Evolutionary conservation across 2,113 vertebrate species (phyloP).

Genomic region (Gallinago paraguaiae): DNA sequence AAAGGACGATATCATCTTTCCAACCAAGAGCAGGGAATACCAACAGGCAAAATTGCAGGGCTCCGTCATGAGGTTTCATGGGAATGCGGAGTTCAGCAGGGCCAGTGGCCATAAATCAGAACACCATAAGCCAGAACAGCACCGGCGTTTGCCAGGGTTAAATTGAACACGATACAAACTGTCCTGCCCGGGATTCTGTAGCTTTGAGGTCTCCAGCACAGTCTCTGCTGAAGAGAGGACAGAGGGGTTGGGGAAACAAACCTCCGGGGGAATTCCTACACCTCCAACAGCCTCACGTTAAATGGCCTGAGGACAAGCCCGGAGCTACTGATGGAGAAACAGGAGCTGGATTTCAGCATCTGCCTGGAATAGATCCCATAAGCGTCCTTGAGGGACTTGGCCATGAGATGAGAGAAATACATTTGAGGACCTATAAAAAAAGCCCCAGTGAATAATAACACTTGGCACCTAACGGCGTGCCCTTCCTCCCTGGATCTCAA

Average conservation of each 20-base stretch:
- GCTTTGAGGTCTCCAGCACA: not conserved
- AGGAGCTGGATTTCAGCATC: constrained; percentile 33
- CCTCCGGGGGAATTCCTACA: not conserved
- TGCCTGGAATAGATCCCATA: not conserved
- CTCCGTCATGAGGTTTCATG: not conserved
- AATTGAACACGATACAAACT: not conserved
- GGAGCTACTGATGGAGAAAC: not conserved
- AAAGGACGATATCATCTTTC: not conserved
- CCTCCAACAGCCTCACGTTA: not conserved
- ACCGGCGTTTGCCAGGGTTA: not conserved
- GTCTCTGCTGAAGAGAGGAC: not conserved
- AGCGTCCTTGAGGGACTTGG: not conserved
- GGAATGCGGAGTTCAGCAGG: not conserved
- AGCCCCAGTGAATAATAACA: not conserved
- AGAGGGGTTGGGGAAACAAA: not conserved
- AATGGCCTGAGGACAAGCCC: not conserved
- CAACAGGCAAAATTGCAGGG: not conserved
- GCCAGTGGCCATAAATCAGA: not conserved
- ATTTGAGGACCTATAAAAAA: not conserved
- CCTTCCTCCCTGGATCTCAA: not conserved
- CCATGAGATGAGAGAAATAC: not conserved
- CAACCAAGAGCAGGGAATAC: not conserved
- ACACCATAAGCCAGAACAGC: not conserved
- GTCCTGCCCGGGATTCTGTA: not conserved
- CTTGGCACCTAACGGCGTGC: rapidly evolving